phyloP scores from a whole-genome alignment of 2,797 vertebrate genomes.

The Sebastiscus albofasciatus region DNA sequence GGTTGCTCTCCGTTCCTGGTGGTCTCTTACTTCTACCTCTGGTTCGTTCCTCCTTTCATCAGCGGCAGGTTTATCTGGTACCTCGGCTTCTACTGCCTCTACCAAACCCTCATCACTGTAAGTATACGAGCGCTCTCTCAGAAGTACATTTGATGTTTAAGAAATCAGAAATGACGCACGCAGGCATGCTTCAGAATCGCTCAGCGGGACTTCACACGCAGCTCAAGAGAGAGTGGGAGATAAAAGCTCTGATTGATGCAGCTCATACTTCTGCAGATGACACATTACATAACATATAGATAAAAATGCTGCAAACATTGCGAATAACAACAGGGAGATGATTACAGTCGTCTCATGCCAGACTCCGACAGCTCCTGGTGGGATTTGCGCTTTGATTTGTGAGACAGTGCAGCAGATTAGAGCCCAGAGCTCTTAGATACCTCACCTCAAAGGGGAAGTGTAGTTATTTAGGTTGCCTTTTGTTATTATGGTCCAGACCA shows the following conservation, averaged over 20 bases:
- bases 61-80: constrained; percentile 91
- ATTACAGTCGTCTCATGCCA: constrained; percentile 28
- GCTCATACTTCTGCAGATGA: not conserved
- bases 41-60: constrained; percentile 92
- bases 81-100: constrained; percentile 91
- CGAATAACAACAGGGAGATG: constrained; percentile 28
- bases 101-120: constrained; percentile 94
- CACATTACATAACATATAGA: constrained; percentile 25
- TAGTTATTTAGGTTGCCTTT: constrained; percentile 72
- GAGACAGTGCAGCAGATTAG: constrained; percentile 41
- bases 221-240: not conserved
- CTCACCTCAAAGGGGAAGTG: constrained; percentile 60
- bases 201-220: not conserved
- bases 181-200: not conserved
- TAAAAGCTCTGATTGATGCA: constrained; percentile 27
- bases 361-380: constrained; percentile 23
- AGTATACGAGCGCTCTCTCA: constrained; percentile 67
- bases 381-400: constrained; percentile 58
- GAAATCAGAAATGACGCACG: not conserved
- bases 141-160: not conserved
- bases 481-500: constrained; percentile 61
- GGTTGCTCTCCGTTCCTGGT: constrained; percentile 91
- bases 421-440: constrained; percentile 49
- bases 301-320: constrained; percentile 7
- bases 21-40: constrained; percentile 93